These are phyloP conservation scores for Musca vetustissima DNA, from an alignment of 1,140 invertebrate species.

Conservation along the genomic window DNA sequence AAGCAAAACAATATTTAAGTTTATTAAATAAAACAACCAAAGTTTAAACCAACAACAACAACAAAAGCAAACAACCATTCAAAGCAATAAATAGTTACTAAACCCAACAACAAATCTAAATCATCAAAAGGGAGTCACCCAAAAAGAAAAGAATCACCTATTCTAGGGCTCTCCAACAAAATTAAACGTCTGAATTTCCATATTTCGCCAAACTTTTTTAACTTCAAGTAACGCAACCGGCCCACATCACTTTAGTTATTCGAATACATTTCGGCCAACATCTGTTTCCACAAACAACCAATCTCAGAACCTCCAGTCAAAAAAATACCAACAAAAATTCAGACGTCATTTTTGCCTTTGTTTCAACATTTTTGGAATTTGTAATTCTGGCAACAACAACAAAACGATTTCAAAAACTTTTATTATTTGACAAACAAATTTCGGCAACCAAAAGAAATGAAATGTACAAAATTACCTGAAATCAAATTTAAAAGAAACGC, in stretches of 20 bases:
- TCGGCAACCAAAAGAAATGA: constrained; percentile 5
- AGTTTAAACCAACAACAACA: not conserved
- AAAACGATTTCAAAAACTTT: too few relatives aligned
- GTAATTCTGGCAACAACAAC: not conserved
- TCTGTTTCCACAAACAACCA: not conserved
- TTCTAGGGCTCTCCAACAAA: not conserved
- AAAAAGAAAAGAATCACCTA: too few relatives aligned
- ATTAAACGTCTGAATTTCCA: not conserved
- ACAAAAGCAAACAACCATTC: not conserved
- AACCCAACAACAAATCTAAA: not conserved
- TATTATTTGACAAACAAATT: too few relatives aligned
- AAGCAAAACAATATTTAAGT: not conserved
- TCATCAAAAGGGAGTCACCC: not conserved
- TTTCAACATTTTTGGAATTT: not conserved
- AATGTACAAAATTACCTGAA: constrained; percentile 22
- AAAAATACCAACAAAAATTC: not conserved
- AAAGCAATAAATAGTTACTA: not conserved
- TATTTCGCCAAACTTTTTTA: not conserved
- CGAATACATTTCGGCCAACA: not conserved
- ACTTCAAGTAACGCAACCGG: not conserved
- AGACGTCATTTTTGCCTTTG: not conserved
- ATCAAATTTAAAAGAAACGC: not conserved
- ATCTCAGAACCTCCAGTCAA: too few relatives aligned
- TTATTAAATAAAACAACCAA: not conserved
- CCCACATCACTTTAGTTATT: not conserved